Percentiles rank a stretch among this genome's conserved stretches.
Conservation (phyloP, 2,888 invertebrate species). For the Tipula lateralis region DNA sequence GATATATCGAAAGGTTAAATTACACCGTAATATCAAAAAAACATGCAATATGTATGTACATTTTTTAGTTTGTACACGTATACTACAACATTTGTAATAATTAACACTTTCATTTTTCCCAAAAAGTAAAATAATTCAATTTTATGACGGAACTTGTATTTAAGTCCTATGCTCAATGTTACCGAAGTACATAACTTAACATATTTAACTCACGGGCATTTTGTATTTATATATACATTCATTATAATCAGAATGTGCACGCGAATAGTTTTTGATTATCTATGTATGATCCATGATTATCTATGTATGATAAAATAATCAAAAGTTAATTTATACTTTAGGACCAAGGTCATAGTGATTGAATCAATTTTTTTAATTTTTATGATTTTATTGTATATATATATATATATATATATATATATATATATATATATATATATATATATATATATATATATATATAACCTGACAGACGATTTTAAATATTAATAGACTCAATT, state of each 20-base stretch:
- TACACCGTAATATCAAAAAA: not conserved
- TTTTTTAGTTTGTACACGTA: not conserved
- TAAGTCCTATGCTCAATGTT: not conserved
- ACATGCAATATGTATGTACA: not conserved
- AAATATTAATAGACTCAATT: no score
- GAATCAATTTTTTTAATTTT: no score
- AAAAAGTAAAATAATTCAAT: not conserved
- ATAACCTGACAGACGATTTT: no score
- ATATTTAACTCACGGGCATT: not conserved
- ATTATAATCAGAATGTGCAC: not conserved
- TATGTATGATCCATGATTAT: not conserved
- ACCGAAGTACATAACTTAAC: not conserved
- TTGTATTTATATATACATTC: not conserved
- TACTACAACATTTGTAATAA: not conserved
- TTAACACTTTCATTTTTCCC: not conserved
- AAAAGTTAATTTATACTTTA: not conserved
- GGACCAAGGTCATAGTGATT: not conserved
- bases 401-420: no score
- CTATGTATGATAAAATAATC: not conserved
- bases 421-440: no score
- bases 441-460: no score
- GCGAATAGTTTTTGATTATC: not conserved
- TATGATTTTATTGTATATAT: no score
- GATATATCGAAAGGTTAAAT: not conserved
- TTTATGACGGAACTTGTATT: not conserved